Conservation (phyloP, 2,797 vertebrate species). For the Sebastes aleutianus region DNA sequence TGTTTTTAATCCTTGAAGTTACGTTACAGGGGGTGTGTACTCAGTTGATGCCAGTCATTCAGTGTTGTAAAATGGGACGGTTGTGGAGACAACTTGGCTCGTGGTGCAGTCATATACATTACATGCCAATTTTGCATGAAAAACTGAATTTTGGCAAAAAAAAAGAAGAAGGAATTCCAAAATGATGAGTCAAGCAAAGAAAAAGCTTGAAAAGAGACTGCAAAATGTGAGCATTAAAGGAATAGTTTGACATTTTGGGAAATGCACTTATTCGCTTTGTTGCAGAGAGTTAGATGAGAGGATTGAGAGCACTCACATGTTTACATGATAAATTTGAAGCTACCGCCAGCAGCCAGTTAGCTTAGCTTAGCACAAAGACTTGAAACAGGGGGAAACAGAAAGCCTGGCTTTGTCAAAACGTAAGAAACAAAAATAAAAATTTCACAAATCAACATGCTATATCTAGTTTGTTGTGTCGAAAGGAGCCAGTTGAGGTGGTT, state of each 20-base stretch:
- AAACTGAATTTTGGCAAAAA: not conserved
- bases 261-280: not conserved
- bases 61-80: slow-evolving; percentile 8
- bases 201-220: not conserved
- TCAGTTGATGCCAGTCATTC: slow-evolving; percentile 17
- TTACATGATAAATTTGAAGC: not conserved
- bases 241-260: not conserved
- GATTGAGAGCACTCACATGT: not conserved
- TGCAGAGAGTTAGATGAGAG: not conserved
- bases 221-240: not conserved
- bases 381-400: not conserved
- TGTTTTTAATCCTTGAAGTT: slow-evolving; percentile 25
- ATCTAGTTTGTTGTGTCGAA: not conserved
- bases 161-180: not conserved
- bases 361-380: not conserved
- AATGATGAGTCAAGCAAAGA: not conserved
- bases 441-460: not conserved
- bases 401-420: not conserved
- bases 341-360: not conserved
- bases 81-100: not conserved
- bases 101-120: not conserved
- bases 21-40: slow-evolving; percentile 4
- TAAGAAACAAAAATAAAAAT: not conserved
- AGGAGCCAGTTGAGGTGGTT: too few species aligned
- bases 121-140: not conserved